Base-by-base conservation (phyloP, 2,113 vertebrate species). In the Sylvilagus bachmani region DNA sequence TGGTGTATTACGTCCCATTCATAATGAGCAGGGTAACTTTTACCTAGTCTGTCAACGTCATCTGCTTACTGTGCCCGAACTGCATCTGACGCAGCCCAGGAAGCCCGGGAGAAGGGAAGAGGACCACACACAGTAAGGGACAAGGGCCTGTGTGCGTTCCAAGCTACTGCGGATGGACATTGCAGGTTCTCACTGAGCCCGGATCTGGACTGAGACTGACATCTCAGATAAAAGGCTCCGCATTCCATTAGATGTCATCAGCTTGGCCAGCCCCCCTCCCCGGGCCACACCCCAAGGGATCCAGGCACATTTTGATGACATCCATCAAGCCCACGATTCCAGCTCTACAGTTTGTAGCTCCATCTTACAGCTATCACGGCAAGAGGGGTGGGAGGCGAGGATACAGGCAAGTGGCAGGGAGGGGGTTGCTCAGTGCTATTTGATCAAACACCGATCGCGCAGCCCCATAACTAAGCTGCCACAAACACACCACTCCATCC, bases 1-100 rank as follows among this genome's bases (percentile, higher is more conserved):
- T 98, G 97, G 97, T 95, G 97, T 98, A 97, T 98, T 98, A 97
- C 82, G 97, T 98, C 97, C 97, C 98, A 97, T 97, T 98, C 95
- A 96, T 97, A 96, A 97, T 97, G 95, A 97, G 91, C 82, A 97
- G 97, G 92, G 90, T 96, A 98, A 98, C 97, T 98, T 98, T 97
- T 97, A 88, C 97, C 96, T 96, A 96, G 94, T 97, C 95, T 96
- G 97, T 90, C 93, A 97, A 98, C 86, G 86, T 97, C 97, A 97
- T 95, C 96, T 98, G 97, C 78, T 96, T 96, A 69, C 94, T 94
- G 58, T 97, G 95, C 91, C 93, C 97, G 97, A 88, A 97, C 91
- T 74, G 70, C 62, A 87, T 91, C 88, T 93, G 81, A 97, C 74
- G 91, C 94, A 93, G 97, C 95, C 94, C 96, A 93, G 97, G 96